Evolutionary conservation across 2,888 invertebrate genomes (phyloP).

Genomic region (Heteromyza rotundicornis): DNA sequence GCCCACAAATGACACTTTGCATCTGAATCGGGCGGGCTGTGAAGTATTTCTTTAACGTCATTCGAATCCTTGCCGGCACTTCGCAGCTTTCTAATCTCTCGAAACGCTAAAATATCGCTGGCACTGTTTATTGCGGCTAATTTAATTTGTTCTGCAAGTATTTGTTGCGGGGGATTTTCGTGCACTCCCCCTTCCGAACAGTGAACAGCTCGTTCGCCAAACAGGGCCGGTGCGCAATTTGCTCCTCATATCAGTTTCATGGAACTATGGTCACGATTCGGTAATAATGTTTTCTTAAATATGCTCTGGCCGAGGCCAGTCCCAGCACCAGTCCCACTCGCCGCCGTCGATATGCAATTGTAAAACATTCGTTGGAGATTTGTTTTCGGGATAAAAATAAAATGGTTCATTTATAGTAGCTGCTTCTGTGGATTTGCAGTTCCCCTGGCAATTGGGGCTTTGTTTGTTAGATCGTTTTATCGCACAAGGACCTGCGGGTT

Average conservation of each 20-base stretch:
- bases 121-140: constrained; percentile 45
- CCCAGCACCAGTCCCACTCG: not conserved
- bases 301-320: constrained; percentile 29
- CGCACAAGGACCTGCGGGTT: constrained; percentile 50
- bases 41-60: constrained; percentile 26
- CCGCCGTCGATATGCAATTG: constrained; percentile 43
- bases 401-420: constrained; percentile 60
- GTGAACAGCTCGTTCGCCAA: not conserved
- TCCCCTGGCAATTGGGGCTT: constrained; percentile 38
- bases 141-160: constrained; percentile 51
- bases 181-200: not conserved
- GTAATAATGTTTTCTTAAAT: constrained; percentile 61
- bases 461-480: constrained; percentile 53
- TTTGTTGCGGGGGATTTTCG: constrained; percentile 24
- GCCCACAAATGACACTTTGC: constrained; percentile 9
- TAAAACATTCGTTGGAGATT: constrained; percentile 58
- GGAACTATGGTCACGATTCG: constrained; percentile 63
- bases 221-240: constrained; percentile 31
- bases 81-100: not conserved
- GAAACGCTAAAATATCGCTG: not conserved
- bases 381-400: constrained; percentile 59
- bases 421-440: constrained; percentile 51
- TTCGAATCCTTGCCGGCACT: not conserved
- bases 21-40: not conserved
- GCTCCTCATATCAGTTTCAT: constrained; percentile 61